phyloP scores from a whole-genome alignment of 1,140 invertebrate genomes.

The Heterodera schachtii region DNA sequence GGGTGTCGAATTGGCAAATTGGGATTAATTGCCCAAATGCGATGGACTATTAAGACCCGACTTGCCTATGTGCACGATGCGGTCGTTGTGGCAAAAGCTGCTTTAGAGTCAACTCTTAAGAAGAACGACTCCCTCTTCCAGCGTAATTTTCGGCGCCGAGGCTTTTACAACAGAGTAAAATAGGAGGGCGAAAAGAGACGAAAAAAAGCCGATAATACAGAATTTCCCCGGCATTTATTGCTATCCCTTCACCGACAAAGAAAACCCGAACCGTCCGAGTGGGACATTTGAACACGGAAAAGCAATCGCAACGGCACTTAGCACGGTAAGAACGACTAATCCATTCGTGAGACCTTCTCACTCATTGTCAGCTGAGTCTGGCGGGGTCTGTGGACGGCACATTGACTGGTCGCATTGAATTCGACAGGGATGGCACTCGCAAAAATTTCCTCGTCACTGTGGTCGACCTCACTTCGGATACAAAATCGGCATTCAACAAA shows the following conservation, averaged over 20 bases:
- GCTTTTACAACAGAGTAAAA: constrained; percentile 54
- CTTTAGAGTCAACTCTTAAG: constrained; percentile 51
- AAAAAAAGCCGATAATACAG: neutral
- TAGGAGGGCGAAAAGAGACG: constrained; percentile 22
- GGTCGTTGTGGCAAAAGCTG: constrained; percentile 60
- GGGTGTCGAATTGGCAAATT: no score
- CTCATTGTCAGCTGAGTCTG: constrained; percentile 48
- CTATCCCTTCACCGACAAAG: constrained; percentile 53
- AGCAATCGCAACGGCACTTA: constrained; percentile 52
- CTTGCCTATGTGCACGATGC: constrained; percentile 64
- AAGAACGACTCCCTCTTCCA: constrained; percentile 64
- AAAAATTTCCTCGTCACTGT: constrained; percentile 63
- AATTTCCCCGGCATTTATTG: constrained; percentile 58
- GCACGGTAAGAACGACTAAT: constrained; percentile 33
- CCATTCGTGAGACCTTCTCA: constrained; percentile 21
- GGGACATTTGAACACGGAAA: constrained; percentile 62
- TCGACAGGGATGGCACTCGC: constrained; percentile 55
- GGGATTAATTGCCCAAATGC: no score
- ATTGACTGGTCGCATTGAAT: constrained; percentile 61
- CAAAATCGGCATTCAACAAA: constrained; percentile 63
- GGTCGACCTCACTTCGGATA: constrained; percentile 62
- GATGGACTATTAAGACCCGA: constrained; percentile 41
- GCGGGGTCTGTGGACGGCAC: constrained; percentile 52
- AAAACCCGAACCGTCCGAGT: constrained; percentile 60
- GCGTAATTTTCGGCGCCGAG: constrained; percentile 61